phyloP scores from a whole-genome alignment of 1,140 invertebrate genomes.

The Palaemon carinicauda region DNA sequence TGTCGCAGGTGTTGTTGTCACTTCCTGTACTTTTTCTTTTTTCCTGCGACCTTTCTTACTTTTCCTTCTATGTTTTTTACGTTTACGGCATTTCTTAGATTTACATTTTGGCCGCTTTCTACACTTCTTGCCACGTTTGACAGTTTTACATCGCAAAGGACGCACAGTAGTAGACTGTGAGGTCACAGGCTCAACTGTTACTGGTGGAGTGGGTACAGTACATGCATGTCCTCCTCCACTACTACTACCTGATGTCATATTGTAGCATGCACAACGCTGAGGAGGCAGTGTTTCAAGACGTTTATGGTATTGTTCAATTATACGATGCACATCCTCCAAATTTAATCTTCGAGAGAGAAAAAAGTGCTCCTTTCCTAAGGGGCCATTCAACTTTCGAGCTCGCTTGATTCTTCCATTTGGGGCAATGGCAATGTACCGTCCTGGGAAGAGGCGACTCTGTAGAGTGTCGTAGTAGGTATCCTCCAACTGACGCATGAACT shows the following conservation, averaged over 20 bases:
- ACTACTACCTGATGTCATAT: not conserved
- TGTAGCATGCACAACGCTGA: conserved; percentile 33
- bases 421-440: conserved; percentile 38
- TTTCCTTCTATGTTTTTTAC: conserved; percentile 23
- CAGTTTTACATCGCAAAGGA: conserved; percentile 21
- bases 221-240: not conserved
- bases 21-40: not conserved
- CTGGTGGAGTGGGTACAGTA: not conserved
- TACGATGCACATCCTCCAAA: conserved; percentile 1
- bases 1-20: not conserved
- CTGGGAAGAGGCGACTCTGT: conserved; percentile 27
- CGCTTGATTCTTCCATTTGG: conserved; percentile 43
- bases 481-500: conserved; percentile 29
- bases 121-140: conserved; percentile 29
- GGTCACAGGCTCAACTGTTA: not conserved
- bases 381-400: conserved; percentile 20
- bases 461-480: conserved; percentile 40
- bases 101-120: conserved; percentile 44
- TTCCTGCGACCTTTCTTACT: not conserved
- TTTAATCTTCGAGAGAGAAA: conserved; percentile 9
- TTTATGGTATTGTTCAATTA: conserved; percentile 31
- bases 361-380: conserved; percentile 38
- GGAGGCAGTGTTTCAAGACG: conserved; percentile 4
- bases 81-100: conserved; percentile 35
- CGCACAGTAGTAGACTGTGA: not conserved